Conservation (phyloP, 1,140 invertebrate genomes). For the Bactericera cockerelli region DNA sequence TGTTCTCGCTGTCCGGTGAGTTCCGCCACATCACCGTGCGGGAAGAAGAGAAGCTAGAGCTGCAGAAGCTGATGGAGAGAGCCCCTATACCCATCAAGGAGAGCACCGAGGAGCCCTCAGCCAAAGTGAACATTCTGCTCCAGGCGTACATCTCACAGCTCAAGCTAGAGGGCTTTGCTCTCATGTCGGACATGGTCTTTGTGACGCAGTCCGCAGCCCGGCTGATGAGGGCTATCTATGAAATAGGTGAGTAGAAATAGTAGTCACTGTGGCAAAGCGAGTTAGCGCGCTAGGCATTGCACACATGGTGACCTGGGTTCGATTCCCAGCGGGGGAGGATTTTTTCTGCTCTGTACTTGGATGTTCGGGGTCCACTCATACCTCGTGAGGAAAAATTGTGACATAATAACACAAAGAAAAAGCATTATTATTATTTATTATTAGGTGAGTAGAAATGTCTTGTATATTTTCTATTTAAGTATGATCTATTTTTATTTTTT, state of each 20-base stretch:
- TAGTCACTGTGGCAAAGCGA: not conserved
- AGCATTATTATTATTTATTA: no score
- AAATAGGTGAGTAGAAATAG: slow-evolving; percentile 51
- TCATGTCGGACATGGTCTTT: slow-evolving; percentile 99
- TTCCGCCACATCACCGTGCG: slow-evolving; percentile 86
- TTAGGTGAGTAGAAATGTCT: no score
- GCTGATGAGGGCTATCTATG: slow-evolving; percentile 91
- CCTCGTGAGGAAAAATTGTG: no score
- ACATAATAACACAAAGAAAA: no score
- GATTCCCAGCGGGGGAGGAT: no score
- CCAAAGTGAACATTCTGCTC: slow-evolving; percentile 89
- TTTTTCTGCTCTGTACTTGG: no score
- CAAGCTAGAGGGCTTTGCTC: slow-evolving; percentile 93
- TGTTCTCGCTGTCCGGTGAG: slow-evolving; percentile 93
- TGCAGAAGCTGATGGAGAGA: slow-evolving; percentile 91
- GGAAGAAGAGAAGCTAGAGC: slow-evolving; percentile 95
- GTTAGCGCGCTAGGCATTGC: not conserved
- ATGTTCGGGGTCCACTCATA: no score
- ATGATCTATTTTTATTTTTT: no score
- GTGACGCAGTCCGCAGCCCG: slow-evolving; percentile 95
- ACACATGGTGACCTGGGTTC: no score
- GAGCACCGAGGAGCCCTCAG: slow-evolving; percentile 94
- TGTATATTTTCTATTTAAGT: no score
- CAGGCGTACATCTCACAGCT: slow-evolving; percentile 98
- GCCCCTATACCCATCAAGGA: slow-evolving; percentile 99